Conservation (phyloP, 1,140 invertebrate species). For the Riptortus pedestris region DNA sequence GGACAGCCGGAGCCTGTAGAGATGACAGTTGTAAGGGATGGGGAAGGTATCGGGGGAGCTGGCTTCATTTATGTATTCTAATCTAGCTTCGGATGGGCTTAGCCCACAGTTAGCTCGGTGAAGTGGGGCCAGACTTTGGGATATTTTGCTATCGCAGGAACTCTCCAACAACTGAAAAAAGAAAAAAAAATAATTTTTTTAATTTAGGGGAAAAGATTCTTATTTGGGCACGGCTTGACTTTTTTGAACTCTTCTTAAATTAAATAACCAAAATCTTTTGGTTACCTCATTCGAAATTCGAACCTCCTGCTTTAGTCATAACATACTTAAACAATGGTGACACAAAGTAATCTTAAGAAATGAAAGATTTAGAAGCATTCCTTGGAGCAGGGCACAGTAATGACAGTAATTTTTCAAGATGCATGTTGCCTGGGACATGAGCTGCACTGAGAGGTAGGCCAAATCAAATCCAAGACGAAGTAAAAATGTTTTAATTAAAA, state of each 20-base stretch:
- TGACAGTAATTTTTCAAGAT: too few relatives aligned
- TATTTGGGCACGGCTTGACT: constrained; percentile 20
- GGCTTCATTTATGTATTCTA: constrained; percentile 79
- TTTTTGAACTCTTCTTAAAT: constrained; percentile 7
- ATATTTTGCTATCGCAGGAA: constrained; percentile 44
- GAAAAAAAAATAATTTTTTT: constrained; percentile 12
- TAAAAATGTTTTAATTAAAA: too few relatives aligned
- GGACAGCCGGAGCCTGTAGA: constrained; percentile 72
- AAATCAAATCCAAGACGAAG: too few relatives aligned
- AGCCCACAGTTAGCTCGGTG: constrained; percentile 66
- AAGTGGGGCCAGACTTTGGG: constrained; percentile 45
- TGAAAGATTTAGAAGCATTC: too few relatives aligned
- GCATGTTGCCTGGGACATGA: too few relatives aligned
- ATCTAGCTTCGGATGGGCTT: constrained; percentile 63
- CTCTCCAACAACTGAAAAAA: constrained; percentile 37
- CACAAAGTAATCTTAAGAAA: too few relatives aligned
- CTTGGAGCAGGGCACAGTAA: too few relatives aligned
- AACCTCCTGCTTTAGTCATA: too few relatives aligned
- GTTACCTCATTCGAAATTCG: too few relatives aligned
- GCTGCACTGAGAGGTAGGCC: too few relatives aligned
- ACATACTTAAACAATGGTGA: too few relatives aligned
- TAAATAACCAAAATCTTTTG: constrained; percentile 8
- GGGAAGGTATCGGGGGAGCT: constrained; percentile 68
- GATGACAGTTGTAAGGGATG: constrained; percentile 73
- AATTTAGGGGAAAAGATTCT: not conserved